Base-by-base conservation (phyloP, 2,888 invertebrate species). In the Eristalis pertinax region DNA sequence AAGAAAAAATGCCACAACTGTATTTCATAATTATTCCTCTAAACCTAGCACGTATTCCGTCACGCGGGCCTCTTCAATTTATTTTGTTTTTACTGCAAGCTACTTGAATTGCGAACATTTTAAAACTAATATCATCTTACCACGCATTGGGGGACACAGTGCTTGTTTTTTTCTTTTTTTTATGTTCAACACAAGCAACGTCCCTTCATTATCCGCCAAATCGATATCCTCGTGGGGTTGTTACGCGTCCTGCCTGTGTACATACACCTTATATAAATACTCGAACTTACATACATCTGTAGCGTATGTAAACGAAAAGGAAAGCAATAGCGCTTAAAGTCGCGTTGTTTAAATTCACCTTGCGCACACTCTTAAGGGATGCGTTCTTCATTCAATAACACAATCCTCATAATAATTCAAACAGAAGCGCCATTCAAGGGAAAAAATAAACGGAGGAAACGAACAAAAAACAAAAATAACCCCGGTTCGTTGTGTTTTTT, bases 351-450 rank as follows among this genome's bases (percentile, higher is more conserved):
- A 83, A 79, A 83, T 83, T 72, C 70, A 86, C 78, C 86, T 86
- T 83, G 86, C 86, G 86, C 86, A 86, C 67, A 75, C 78, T 86
- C 78, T 79, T 72, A 72, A 74, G 74, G 86, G 86, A 78, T 69
- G 86, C 74, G 78, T 67, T 83, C 78, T 83, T 78, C 75, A 73
- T 81, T 85, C 81, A 56, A 35, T 64, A 62, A 58, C 64, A 24
- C 65, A 68, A 72, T 81, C 72, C 63, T 72, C 67, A 43, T 67
- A 72, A 80, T 72, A 81, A 85, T 76, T 81, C 35, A 76, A 76
- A 73, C 81, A 64, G 77, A 83, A 82, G 65, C n/a, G n/a, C 38
- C 73, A 77, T 82, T 77, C 69, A 58, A 60, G 63, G 73, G 67
- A 50, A 19, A 50, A 50, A 43, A n/a, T n/a, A n/a, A 3, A 4